Conservation (phyloP, 2,888 invertebrate genomes). For the Sinodicranocentrus sp. region DNA sequence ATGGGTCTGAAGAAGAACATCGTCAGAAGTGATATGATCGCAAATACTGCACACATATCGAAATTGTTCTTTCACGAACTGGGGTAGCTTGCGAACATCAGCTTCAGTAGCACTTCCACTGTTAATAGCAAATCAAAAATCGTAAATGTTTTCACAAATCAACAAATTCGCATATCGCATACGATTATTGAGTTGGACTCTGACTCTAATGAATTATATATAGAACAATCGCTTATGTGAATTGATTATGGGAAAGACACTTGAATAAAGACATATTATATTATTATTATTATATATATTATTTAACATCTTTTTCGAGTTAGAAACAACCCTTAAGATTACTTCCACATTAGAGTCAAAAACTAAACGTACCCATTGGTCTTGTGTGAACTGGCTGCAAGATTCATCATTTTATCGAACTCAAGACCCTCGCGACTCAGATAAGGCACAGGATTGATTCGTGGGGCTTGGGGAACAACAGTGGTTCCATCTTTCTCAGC, state of each 20-base stretch:
- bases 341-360: too few species aligned
- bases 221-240: too few species aligned
- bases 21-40: conserved; percentile 85
- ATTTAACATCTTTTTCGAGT: background rate
- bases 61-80: conserved; percentile 81
- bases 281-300: background rate
- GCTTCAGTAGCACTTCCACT: conserved; percentile 65
- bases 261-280: too few species aligned
- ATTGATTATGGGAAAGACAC: too few species aligned
- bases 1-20: conserved; percentile 85
- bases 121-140: too few species aligned
- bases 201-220: too few species aligned
- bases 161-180: too few species aligned
- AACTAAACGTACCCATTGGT: conserved; percentile 73
- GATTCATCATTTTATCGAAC: conserved; percentile 91
- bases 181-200: too few species aligned
- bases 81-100: conserved; percentile 78
- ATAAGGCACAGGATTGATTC: conserved; percentile 90
- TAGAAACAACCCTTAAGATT: background rate
- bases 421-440: conserved; percentile 87
- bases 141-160: too few species aligned
- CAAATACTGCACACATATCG: conserved; percentile 89
- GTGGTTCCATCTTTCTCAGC: conserved; percentile 75
- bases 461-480: conserved; percentile 82
- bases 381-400: conserved; percentile 85